phyloP scores from a whole-genome alignment of 2,888 invertebrate species.

The Platerodrilus igneus region DNA sequence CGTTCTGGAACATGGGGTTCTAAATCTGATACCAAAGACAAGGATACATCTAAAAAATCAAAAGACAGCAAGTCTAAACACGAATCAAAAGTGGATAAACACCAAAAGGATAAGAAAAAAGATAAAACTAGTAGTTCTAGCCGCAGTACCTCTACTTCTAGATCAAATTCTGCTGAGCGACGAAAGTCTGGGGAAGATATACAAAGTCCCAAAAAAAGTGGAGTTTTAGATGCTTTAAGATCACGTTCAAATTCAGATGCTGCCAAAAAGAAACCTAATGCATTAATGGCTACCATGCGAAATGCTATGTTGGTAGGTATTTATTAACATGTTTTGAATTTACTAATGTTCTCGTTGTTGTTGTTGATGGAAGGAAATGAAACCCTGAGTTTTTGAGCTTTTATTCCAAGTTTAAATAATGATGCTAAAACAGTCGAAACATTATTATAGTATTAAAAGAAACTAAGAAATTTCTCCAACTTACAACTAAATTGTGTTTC shows the following conservation, averaged over 20 bases:
- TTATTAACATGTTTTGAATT: too few relatives aligned
- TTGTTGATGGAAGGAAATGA: too few relatives aligned
- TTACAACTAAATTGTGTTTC: too few relatives aligned
- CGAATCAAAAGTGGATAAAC: slow-evolving; percentile 29
- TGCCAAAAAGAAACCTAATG: slow-evolving; percentile 54
- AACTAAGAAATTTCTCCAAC: too few relatives aligned
- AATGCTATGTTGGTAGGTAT: slow-evolving; percentile 71
- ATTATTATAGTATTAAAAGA: too few relatives aligned
- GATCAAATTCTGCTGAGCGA: slow-evolving; percentile 45
- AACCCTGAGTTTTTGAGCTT: too few relatives aligned
- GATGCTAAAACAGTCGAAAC: too few relatives aligned
- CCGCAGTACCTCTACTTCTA: slow-evolving; percentile 46
- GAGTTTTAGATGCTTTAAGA: slow-evolving; percentile 76
- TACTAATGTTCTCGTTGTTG: too few relatives aligned
- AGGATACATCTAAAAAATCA: slow-evolving; percentile 28
- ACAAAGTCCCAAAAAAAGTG: slow-evolving; percentile 53
- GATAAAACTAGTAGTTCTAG: slow-evolving; percentile 35
- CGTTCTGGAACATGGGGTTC: slow-evolving; percentile 63
- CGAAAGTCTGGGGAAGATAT: slow-evolving; percentile 41
- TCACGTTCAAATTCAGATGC: slow-evolving; percentile 75
- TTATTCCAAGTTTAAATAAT: too few relatives aligned
- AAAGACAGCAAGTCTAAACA: slow-evolving; percentile 35
- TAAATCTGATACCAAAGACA: slow-evolving; percentile 37
- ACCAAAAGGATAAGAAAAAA: slow-evolving; percentile 38
- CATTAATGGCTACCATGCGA: slow-evolving; percentile 82